Base-by-base conservation (phyloP, 2,113 vertebrate species). In the Amphilophus citrinellus region DNA sequence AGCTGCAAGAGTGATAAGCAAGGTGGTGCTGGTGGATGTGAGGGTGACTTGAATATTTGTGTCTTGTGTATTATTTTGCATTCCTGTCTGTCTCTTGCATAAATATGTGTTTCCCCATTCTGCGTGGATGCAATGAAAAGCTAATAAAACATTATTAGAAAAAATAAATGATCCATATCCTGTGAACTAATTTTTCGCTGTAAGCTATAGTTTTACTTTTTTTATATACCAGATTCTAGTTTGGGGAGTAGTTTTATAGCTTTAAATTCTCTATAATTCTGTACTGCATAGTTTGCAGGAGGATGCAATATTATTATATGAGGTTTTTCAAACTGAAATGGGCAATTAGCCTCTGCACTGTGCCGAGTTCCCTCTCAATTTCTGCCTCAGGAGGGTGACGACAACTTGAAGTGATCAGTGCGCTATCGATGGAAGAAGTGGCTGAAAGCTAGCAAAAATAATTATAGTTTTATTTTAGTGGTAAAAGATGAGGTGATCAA, bases 401-500 rank as follows among this genome's bases (percentile, higher is more conserved):
- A 65, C 76, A 84, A 47, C 39, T 50, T 50, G 11, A 60, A 24
- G 59, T 66, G 86, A 83, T 84, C 61, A 57, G 63, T 32, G 22
- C 78, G 65, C 10, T 68, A 32, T 83, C 32, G 62, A 61, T 80
- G 83, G 83, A 71, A 86, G 32, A 47, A 37, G 79, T 80, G 82
- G 80, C 83, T 84, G 77, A 58, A 71, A 47, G 71, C 35, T 78
- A 85, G 82, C 75, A 85, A 90, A 39, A 91, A 84, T 77, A 83
- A 84, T 77, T 80, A 62, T 61, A 59, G 80, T 82, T 85, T 90
- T 80, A 88, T 84, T 86, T 80, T 47, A 61, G 50, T n/a, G 60
- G 44, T 77, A 75, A 65, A 87, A 79, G n/a, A 79, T 61, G 61
- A 89, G 62, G 75, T 80, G 83, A 91, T 87, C 82, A 58, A 87